Evolutionary conservation across 2,113 vertebrate species (phyloP), one percentile per base, ranked within the genome.

Genomic region (Gymnorhina tibicen): DNA sequence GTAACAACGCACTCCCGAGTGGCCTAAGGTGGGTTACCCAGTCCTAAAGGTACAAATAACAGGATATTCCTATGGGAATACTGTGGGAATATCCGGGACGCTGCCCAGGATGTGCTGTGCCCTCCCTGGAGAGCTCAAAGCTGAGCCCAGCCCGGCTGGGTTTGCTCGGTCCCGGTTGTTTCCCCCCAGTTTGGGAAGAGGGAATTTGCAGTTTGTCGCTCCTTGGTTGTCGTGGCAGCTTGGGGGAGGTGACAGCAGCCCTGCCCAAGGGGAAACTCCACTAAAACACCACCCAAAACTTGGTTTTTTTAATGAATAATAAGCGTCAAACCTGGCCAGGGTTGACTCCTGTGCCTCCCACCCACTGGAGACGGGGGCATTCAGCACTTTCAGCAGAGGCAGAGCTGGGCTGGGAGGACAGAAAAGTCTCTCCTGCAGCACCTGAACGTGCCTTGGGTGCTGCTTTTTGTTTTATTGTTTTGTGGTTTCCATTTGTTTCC

Each of bases 281-380:
- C 28, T 35, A 19, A 22, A 66, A n/a, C 2, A 2, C 20, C 21
- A 26, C 16, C 10, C 8, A 28, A 33, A 30, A 8, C 3, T 30
- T 4, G 35, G 56, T n/a, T 70, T 70, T 49, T 15, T 13, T 41
- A 0, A 0, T 5, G 23, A 46, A 7, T 12, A 37, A n/a, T 1
- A 13, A 80, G 10, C 35, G 44, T 2, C 22, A 5, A 0, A 75
- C 17, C 2, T 16, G 67, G 21, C 22, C 32, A 26, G 22, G 0
- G 12, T 3, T 7, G 89, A 3, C 1, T 30, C 26, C 32, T 30
- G 66, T 69, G 88, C 74, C 39, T 5, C 19, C 4, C 9, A 4
- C 49, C 33, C 16, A 0, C 28, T 55, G 12, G 50, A 18, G 4
- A 27, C 1, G 20, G 44, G 85, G 85, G 37, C 13, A 3, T 4